Evolutionary conservation across 2,888 invertebrate genomes (phyloP), one percentile per base, ranked within the genome.

Genomic region (Volucella inflata): DNA sequence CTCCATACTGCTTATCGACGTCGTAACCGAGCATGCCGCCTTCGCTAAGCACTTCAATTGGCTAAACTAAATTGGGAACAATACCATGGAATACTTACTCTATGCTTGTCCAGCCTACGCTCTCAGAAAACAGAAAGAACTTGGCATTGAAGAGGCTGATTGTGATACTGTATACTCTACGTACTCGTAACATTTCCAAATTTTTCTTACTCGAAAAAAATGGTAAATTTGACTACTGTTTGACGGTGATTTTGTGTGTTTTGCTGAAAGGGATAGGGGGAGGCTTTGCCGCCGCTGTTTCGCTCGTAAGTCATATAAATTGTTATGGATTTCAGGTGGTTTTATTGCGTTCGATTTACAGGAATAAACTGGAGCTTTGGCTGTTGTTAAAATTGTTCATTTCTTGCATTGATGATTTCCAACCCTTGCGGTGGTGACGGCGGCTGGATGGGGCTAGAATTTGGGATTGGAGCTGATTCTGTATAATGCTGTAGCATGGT

Each of bases 301-400:
- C 51, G 46, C 16, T 70, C 72, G 70, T 72, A 85, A 75, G 80
- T 80, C 77, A 81, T 81, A 76, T 81, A 85, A 85, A 85, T 85
- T 81, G 80, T 85, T 81, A 85, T 85, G 71, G 85, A 81, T 81
- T 85, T 85, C 81, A 85, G 85, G 85, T 85, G 85, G 76, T 85
- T 81, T 85, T 81, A 81, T 81, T 76, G 76, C 81, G 62, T 76
- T 85, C 85, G 76, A 85, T 85, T 85, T 85, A 81, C 81, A 81
- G 72, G 81, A 81, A 81, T 85, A 81, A 85, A 72, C 81, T 59
- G 76, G 76, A 77, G 72, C 72, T 81, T 72, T 62, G 68, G 76
- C 40, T 77, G 68, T 71, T 85, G 72, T 81, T 80, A 68, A 85
- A 85, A 81, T 81, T 81, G 81, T 77, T 85, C 81, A 76, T 85